Conservation (phyloP, 2,888 invertebrate species). For the Hyposoter didymator region DNA sequence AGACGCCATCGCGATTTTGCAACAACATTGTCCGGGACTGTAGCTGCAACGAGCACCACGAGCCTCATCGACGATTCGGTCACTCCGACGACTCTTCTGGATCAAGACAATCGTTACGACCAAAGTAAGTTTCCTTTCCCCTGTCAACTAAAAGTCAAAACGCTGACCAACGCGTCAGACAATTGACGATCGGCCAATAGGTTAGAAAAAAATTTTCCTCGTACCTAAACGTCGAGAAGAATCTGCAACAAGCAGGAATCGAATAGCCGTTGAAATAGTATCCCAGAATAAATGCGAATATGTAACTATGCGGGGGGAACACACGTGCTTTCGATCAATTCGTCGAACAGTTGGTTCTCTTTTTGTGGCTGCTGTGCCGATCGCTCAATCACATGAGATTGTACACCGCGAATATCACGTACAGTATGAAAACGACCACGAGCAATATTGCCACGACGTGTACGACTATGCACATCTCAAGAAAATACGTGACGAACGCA, state of each 20-base stretch:
- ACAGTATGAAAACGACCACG: slow-evolving; percentile 66
- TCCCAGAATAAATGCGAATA: background rate
- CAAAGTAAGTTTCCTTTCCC: slow-evolving; percentile 65
- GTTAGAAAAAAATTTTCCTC: background rate
- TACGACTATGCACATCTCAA: slow-evolving; percentile 72
- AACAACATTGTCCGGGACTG: slow-evolving; percentile 61
- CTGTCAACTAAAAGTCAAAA: background rate
- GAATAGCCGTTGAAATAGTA: background rate
- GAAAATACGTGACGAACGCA: slow-evolving; percentile 50
- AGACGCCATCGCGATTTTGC: slow-evolving; percentile 77
- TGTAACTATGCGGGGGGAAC: background rate
- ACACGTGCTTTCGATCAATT: slow-evolving; percentile 51
- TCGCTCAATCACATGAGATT: slow-evolving; percentile 63
- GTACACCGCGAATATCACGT: slow-evolving; percentile 65
- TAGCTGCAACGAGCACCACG: slow-evolving; percentile 53
- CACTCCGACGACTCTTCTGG: slow-evolving; percentile 52
- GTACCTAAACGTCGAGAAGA: background rate
- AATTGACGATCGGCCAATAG: background rate
- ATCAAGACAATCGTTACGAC: slow-evolving; percentile 63
- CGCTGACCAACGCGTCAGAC: background rate
- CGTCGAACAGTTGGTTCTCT: slow-evolving; percentile 19
- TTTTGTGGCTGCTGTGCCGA: background rate
- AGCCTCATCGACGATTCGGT: slow-evolving; percentile 57
- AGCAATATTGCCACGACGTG: slow-evolving; percentile 70
- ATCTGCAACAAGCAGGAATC: background rate